Evolutionary conservation across 1,140 invertebrate species (phyloP).

Genomic region (honey bee (Apis mellifera)): DNA sequence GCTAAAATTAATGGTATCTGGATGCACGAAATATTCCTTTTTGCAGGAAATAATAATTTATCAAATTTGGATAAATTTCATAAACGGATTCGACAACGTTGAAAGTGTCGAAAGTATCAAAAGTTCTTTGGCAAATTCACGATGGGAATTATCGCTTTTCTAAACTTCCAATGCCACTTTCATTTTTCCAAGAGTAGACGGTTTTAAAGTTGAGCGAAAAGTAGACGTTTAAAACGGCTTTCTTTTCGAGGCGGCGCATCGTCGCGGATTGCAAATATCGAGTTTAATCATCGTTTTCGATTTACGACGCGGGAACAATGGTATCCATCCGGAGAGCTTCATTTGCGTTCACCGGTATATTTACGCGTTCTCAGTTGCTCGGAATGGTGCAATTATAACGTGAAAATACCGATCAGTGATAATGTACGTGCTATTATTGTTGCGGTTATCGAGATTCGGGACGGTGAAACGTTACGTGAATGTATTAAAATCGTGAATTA

Average conservation of each 20-base stretch:
- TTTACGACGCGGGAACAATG: slow-evolving; percentile 14
- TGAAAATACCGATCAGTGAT: neutral
- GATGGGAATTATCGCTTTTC: neutral
- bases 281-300: slow-evolving; percentile 24
- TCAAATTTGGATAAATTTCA: no score
- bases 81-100: no score
- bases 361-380: slow-evolving; percentile 17
- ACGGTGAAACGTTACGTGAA: neutral
- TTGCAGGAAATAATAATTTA: no score
- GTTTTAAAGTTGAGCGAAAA: neutral
- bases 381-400: slow-evolving; percentile 1
- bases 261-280: neutral
- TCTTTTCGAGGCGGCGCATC: neutral
- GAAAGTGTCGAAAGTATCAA: no score
- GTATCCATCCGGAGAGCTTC: neutral
- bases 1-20: no score
- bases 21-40: no score
- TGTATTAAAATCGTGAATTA: neutral
- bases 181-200: no score
- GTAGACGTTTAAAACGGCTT: neutral
- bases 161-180: neutral
- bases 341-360: slow-evolving; percentile 8
- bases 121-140: no score
- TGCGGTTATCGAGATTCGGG: slow-evolving; percentile 8
- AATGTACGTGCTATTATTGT: slow-evolving; percentile 7